Base-by-base conservation (phyloP, 2,797 vertebrate species). In the Rhabdomys pumilio region DNA sequence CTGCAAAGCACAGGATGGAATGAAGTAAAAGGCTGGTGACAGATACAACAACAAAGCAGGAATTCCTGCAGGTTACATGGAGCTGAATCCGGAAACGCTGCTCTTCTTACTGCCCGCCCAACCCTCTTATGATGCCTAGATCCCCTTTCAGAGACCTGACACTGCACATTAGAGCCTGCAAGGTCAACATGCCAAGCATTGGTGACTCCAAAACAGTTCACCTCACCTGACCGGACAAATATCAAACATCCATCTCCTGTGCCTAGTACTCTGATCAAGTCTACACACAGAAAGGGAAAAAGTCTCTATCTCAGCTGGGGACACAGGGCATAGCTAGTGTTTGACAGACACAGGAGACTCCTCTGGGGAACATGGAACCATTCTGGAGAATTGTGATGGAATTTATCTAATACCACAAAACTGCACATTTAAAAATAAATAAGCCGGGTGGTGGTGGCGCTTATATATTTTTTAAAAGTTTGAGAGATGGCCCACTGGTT, bases 161-260 rank as follows among this genome's bases (percentile, higher is more conserved):
- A 29, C 24, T 80, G 72, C 22, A 38, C 15, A 26, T 20, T 24
- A 80, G 38, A 93, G 65, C 53, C 61, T 29, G 55, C 41, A 91
- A 57, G 29, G 19, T 53, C 87, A 13, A 10, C 47, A 61, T 29
- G 82, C 82, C 15, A 47, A 95, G 63, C 57, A 65, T 31, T 53
- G 81, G 72, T 90, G 83, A 91, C 76, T 90, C 76, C 79, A 31
- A 89, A 38, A 91, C 24, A 89, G 61, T 90, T 82, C 86, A 50
- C 61, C 57, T 93, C 57, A 55, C 19, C 91, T 86, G 79, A 85
- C 91, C 59, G 55, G 11, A 93, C 89, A 86, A 76, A 72, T 53
- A 79, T 10, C 53, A 93, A 61, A 26, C 50, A 86, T n/a, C 65
- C 69, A 72, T 41, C 20, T 92, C 38, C 86, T 77, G 3, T 22